Percentiles rank a stretch among this genome's conserved stretches.
Evolutionary conservation across 2,888 invertebrate species (phyloP).

Genomic region (Palloptera scutellata): DNA sequence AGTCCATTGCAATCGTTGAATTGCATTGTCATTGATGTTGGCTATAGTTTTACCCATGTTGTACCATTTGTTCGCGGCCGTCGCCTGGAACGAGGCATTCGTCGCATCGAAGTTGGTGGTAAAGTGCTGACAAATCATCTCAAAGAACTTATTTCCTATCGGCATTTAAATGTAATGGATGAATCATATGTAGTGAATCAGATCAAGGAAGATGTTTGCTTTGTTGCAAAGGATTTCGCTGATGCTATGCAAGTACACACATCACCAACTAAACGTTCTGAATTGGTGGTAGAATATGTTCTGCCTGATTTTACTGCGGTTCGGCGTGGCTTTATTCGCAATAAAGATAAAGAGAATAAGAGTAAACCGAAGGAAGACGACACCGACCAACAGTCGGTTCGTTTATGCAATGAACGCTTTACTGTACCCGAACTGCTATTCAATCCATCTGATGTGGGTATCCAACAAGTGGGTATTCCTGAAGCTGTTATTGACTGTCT

Average conservation of each 20-base stretch:
- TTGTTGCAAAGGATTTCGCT: conserved; percentile 84
- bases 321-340: conserved; percentile 74
- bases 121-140: conserved; percentile 96
- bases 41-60: conserved; percentile 95
- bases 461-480: conserved; percentile 88
- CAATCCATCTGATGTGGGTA: conserved; percentile 92
- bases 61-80: conserved; percentile 88
- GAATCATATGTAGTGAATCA: conserved; percentile 99
- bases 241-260: conserved; percentile 78
- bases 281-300: conserved; percentile 88
- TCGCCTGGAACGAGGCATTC: conserved; percentile 74
- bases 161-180: conserved; percentile 96
- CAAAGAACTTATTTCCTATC: conserved; percentile 96
- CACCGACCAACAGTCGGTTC: conserved; percentile 77
- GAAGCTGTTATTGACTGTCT: conserved; percentile 86
- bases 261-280: conserved; percentile 70
- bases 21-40: conserved; percentile 89
- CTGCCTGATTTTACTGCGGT: conserved; percentile 94
- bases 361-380: conserved; percentile 43
- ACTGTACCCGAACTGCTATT: conserved; percentile 94
- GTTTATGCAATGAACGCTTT: conserved; percentile 93
- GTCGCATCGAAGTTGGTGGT: conserved; percentile 93
- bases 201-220: conserved; percentile 97
- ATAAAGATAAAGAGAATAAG: conserved; percentile 34
- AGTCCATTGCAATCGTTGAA: conserved; percentile 67